Evolutionary conservation across 2,113 vertebrate species (phyloP).

Genomic region (Clinocottus analis): DNA sequence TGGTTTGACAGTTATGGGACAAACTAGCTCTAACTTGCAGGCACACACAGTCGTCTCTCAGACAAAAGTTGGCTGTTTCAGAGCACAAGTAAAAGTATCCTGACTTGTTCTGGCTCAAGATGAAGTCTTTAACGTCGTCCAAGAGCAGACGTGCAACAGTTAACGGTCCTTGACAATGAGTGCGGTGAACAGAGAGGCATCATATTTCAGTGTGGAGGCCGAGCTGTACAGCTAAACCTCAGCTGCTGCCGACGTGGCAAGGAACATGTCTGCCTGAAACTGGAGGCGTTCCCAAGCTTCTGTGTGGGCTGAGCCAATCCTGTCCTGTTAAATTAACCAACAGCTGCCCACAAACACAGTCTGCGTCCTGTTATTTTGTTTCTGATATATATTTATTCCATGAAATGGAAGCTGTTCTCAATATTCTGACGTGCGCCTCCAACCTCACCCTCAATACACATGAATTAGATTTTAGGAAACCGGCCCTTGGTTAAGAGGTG

Average conservation of each 20-base stretch:
- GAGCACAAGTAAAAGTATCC: background rate
- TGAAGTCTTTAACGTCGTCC: background rate
- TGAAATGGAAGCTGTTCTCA: background rate
- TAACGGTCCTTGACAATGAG: background rate
- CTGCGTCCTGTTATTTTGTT: background rate
- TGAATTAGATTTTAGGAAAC: background rate
- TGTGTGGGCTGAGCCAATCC: constrained; percentile 45
- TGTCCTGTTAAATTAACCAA: background rate
- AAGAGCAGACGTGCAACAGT: constrained; percentile 8
- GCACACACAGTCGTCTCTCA: constrained; percentile 20
- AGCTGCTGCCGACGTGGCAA: constrained; percentile 71
- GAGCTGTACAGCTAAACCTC: constrained; percentile 28
- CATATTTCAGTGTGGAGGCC: constrained; percentile 34
- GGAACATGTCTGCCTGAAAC: constrained; percentile 53
- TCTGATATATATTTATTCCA: background rate
- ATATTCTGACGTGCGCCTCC: background rate
- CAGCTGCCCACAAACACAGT: constrained; percentile 8
- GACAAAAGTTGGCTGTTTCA: background rate
- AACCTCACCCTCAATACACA: constrained; percentile 16
- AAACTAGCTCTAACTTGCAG: constrained; percentile 27
- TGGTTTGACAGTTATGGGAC: constrained; percentile 35
- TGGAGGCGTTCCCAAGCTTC: constrained; percentile 29
- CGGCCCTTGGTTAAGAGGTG: background rate
- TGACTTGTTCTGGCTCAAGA: background rate
- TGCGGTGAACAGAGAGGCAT: constrained; percentile 13